Percentiles rank a stretch among this genome's conserved stretches.
These are phyloP conservation scores for Prunella himalayana DNA, from an alignment of 2,113 vertebrate genomes.

Conservation along the genomic window DNA sequence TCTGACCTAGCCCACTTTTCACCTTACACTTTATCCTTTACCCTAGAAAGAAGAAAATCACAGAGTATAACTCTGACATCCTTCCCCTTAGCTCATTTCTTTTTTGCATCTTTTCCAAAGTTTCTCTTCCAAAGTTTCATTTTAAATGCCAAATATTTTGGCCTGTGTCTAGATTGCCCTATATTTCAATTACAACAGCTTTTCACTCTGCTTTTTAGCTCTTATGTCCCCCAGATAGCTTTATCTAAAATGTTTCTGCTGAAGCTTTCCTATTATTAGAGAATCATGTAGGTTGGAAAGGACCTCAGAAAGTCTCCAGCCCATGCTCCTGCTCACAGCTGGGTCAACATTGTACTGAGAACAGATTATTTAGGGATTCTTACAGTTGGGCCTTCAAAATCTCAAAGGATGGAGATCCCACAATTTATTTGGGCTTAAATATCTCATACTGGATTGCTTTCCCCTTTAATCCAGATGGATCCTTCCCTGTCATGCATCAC, in stretches of 20 bases:
- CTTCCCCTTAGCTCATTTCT: neutral
- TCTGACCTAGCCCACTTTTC: neutral
- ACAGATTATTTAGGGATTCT: neutral
- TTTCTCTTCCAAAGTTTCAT: neutral
- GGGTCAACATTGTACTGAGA: neutral
- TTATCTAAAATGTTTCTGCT: neutral
- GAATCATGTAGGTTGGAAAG: neutral
- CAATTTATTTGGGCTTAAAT: neutral
- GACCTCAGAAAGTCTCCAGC: neutral
- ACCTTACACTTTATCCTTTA: neutral
- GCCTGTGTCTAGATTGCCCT: neutral
- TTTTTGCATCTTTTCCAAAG: neutral
- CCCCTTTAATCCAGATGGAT: neutral
- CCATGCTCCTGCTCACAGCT: neutral
- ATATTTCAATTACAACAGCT: neutral
- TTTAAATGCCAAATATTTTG: neutral
- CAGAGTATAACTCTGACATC: neutral
- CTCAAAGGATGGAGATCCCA: neutral
- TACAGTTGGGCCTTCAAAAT: neutral
- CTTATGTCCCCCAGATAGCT: neutral
- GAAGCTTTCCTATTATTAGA: neutral
- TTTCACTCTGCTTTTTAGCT: neutral
- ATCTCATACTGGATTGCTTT: neutral
- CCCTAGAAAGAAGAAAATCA: neutral
- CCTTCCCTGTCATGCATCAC: neutral